Evolutionary conservation across 2,888 invertebrate species (phyloP).

Genomic region (Drosophila dives): DNA sequence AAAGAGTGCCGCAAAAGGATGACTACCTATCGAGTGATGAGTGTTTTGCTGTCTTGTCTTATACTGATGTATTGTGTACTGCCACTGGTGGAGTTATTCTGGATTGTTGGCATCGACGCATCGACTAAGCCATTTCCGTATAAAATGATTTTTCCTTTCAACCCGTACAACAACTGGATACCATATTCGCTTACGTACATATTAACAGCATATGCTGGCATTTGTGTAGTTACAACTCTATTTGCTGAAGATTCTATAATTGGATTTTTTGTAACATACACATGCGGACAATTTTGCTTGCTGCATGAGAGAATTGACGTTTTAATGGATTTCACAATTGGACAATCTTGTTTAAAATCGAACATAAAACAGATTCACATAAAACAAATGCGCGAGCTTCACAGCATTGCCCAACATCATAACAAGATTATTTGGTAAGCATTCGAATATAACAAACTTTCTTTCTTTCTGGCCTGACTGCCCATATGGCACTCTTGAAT

Average conservation of each 20-base stretch:
- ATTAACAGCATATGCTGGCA: constrained; percentile 83
- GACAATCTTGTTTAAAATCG: background rate
- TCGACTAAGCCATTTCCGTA: constrained; percentile 83
- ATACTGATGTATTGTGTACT: constrained; percentile 83
- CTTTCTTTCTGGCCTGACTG: background rate
- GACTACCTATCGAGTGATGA: constrained; percentile 81
- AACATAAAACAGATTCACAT: constrained; percentile 29
- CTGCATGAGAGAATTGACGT: constrained; percentile 78
- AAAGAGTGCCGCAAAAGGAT: constrained; percentile 75
- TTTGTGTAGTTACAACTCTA: constrained; percentile 83
- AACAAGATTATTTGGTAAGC: constrained; percentile 79
- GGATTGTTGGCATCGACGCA: constrained; percentile 34
- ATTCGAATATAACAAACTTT: background rate
- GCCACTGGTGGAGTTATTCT: constrained; percentile 79
- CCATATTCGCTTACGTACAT: constrained; percentile 81
- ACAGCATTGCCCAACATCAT: constrained; percentile 76
- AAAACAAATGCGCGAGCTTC: constrained; percentile 58
- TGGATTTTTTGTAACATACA: constrained; percentile 83
- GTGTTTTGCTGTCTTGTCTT: constrained; percentile 77
- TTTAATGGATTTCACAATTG: constrained; percentile 33
- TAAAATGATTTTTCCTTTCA: constrained; percentile 84
- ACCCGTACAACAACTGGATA: constrained; percentile 75
- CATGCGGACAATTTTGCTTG: constrained; percentile 83
- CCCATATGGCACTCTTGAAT: too few species aligned
- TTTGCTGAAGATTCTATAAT: constrained; percentile 84